phyloP scores from a whole-genome alignment of 2,113 vertebrate genomes.

The Gymnarchus niloticus region DNA sequence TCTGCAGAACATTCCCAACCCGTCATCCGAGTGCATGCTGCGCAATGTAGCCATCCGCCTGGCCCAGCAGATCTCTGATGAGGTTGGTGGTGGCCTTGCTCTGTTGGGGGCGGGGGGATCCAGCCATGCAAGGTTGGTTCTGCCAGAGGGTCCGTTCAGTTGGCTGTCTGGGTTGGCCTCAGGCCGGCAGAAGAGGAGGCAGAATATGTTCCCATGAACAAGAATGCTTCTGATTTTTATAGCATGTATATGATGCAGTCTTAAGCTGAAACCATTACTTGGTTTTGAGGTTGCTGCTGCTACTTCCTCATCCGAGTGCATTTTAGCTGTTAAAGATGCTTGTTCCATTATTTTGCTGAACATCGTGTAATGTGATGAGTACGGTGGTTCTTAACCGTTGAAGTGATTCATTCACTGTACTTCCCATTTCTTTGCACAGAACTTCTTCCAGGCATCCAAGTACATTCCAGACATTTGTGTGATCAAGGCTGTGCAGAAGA shows the following conservation, averaged over 20 bases:
- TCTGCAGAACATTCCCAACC: conserved; percentile 98
- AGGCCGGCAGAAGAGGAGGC: background rate
- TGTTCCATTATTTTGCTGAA: background rate
- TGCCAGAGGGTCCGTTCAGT: background rate
- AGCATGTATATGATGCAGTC: background rate
- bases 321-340: background rate
- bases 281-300: background rate
- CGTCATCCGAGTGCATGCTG: conserved; percentile 96
- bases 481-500: conserved; percentile 95
- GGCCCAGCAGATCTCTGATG: conserved; percentile 97
- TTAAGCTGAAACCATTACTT: background rate
- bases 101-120: background rate
- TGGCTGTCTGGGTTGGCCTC: background rate
- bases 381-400: background rate
- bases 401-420: background rate
- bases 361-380: background rate
- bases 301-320: too few relatives aligned
- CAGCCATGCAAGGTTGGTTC: background rate
- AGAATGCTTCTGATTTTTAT: background rate
- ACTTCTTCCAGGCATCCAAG: conserved; percentile 84
- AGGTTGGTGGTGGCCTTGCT: conserved; percentile 66
- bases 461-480: conserved; percentile 98
- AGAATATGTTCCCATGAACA: background rate
- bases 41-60: conserved; percentile 97
- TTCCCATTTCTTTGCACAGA: conserved; percentile 39